Evolutionary conservation across 2,113 vertebrate species (phyloP).

Genomic region (Bubo scandiacus): DNA sequence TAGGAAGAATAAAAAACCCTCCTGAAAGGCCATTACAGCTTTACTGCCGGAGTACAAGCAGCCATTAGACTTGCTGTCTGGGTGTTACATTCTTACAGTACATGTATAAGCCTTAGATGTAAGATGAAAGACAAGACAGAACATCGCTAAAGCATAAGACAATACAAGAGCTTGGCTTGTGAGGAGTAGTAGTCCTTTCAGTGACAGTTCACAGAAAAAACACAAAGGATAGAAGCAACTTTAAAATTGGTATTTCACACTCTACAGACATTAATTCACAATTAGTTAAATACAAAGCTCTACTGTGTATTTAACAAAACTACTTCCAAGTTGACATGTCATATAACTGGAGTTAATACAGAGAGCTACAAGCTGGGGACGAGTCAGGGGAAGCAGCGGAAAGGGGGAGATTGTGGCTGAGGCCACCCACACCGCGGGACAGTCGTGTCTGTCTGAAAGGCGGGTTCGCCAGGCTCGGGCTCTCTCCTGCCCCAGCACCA

Average conservation of each 20-base stretch:
- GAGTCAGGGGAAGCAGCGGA: no score
- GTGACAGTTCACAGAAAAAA: background rate
- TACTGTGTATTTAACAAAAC: constrained; percentile 52
- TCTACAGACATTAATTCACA: constrained; percentile 1
- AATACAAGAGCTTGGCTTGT: background rate
- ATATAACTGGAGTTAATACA: background rate
- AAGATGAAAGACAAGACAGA: background rate
- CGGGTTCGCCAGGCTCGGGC: no score
- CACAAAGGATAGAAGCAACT: background rate
- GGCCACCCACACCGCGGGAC: no score
- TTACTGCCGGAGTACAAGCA: constrained; percentile 40
- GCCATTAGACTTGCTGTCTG: background rate
- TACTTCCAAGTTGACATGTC: background rate
- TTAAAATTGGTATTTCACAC: constrained; percentile 11
- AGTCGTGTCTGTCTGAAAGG: no score
- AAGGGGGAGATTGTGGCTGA: no score
- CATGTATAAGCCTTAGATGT: background rate
- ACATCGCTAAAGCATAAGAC: background rate
- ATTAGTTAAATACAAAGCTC: constrained; percentile 55
- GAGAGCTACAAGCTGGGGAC: background rate
- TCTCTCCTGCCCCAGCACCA: no score
- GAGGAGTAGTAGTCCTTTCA: background rate
- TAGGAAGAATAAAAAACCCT: background rate
- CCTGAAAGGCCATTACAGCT: background rate
- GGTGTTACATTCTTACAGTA: background rate